Evolutionary conservation across 2,888 invertebrate genomes (phyloP).

Genomic region (Pocota personata): DNA sequence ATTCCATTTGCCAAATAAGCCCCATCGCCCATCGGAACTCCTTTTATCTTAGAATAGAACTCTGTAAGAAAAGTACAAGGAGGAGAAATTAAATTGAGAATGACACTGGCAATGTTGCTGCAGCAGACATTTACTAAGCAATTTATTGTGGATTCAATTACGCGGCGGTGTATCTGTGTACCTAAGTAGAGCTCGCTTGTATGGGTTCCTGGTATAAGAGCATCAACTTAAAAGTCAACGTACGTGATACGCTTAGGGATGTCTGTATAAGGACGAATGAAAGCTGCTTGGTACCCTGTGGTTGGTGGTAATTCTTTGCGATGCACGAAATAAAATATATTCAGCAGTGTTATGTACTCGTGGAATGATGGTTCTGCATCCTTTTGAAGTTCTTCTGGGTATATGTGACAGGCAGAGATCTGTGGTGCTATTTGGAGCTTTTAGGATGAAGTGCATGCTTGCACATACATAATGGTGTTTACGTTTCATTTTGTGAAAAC

Average conservation of each 20-base stretch:
- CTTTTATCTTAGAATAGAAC: background rate
- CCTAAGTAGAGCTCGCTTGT: slow-evolving; percentile 12
- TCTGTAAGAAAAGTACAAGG: background rate
- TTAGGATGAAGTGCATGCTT: slow-evolving; percentile 6
- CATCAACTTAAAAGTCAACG: slow-evolving; percentile 44
- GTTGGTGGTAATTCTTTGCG: slow-evolving; percentile 13
- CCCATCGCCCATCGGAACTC: background rate
- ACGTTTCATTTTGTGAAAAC: background rate
- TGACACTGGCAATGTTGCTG: slow-evolving; percentile 37
- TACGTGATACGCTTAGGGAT: slow-evolving; percentile 53
- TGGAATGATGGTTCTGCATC: background rate
- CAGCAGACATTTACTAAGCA: slow-evolving; percentile 52
- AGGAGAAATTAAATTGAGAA: slow-evolving; percentile 49
- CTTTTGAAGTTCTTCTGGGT: background rate
- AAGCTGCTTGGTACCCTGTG: background rate
- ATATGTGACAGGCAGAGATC: background rate
- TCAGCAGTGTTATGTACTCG: slow-evolving; percentile 14
- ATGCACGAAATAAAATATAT: slow-evolving; percentile 23
- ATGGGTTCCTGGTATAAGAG: slow-evolving; percentile 6
- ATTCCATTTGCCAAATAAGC: slow-evolving; percentile 41
- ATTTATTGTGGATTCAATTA: slow-evolving; percentile 67
- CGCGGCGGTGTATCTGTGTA: slow-evolving; percentile 25
- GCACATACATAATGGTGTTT: background rate
- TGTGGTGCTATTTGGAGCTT: background rate
- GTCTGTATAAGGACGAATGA: background rate